phyloP scores from a whole-genome alignment of 2,797 vertebrate species.

The Hirundo rustica region DNA sequence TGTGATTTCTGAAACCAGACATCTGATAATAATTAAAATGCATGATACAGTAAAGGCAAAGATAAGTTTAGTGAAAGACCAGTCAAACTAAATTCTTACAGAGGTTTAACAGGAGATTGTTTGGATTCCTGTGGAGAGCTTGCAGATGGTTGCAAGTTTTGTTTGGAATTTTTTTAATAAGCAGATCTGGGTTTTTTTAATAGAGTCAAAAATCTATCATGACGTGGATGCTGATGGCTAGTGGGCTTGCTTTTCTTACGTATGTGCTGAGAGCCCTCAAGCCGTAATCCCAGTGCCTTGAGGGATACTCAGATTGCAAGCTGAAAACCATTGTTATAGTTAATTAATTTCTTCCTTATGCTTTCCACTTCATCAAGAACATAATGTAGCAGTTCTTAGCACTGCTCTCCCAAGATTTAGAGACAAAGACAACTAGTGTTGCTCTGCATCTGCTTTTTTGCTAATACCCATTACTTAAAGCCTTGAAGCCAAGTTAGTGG shows the following conservation, averaged over 20 bases:
- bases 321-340: neutral
- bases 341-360: conserved; percentile 42
- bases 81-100: neutral
- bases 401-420: neutral
- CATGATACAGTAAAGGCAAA: neutral
- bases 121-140: conserved; percentile 47
- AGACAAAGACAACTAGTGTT: neutral
- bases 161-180: conserved; percentile 35
- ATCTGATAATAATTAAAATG: neutral
- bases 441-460: neutral
- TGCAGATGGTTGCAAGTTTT: conserved; percentile 15
- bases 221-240: neutral
- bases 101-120: neutral
- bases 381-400: neutral
- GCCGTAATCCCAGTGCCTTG: neutral
- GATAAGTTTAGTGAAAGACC: neutral
- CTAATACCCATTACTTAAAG: neutral
- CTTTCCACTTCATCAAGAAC: conserved; percentile 11
- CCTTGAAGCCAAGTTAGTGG: neutral
- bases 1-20: neutral
- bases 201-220: neutral
- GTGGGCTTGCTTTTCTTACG: neutral
- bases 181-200: neutral
- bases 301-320: neutral
- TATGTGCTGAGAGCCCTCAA: neutral